Conservation (phyloP, 2,888 invertebrate species). For the Tridacna crocea region DNA sequence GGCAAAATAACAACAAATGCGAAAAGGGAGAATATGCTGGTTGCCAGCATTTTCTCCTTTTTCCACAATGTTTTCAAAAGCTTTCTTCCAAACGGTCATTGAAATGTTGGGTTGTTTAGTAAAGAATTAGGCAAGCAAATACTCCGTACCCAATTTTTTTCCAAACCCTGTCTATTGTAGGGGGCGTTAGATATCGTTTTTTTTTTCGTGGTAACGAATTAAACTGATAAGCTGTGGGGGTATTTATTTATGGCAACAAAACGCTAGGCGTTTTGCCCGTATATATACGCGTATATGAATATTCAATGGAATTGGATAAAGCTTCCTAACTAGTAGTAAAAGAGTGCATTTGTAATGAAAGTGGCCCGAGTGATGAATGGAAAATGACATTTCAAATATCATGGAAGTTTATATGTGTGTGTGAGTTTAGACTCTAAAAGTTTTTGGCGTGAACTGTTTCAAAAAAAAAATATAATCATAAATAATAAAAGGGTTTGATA, state of each 20-base stretch:
- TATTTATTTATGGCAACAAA: neutral
- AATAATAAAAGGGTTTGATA: neutral
- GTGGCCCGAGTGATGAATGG: neutral
- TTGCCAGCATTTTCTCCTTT: neutral
- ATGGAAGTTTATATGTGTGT: neutral
- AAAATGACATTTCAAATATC: neutral
- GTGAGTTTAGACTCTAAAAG: neutral
- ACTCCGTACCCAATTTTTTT: no score
- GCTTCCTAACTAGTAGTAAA: neutral
- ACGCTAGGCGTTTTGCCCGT: neutral
- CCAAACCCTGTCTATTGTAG: no score
- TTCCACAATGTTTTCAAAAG: neutral
- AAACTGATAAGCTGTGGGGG: neutral
- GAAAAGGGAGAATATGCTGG: no score
- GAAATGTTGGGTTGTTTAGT: neutral
- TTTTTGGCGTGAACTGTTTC: neutral
- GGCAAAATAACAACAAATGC: no score
- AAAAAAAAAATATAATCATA: neutral
- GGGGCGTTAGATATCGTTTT: no score
- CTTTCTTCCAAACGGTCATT: neutral
- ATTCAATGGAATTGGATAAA: conserved; percentile 21
- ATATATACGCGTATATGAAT: conserved; percentile 12
- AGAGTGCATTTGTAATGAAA: conserved; percentile 12
- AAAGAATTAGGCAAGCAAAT: neutral
- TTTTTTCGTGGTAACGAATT: neutral